Evolutionary conservation across 2,888 invertebrate species (phyloP), one percentile per base, ranked within the genome.

Genomic region (Andrena hattorfiana): DNA sequence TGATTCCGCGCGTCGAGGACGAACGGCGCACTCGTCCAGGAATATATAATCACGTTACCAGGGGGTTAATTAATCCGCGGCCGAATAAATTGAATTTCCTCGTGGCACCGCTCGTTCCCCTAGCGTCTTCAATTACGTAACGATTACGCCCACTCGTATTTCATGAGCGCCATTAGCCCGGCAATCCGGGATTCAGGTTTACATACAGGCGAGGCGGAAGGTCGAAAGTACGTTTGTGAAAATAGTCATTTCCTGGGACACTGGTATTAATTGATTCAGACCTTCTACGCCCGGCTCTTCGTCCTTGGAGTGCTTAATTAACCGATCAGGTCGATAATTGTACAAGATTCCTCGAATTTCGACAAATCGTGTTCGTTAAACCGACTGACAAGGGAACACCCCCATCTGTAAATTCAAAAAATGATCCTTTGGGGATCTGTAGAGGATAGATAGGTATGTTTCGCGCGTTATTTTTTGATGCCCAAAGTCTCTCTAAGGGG

Each of bases 111-210:
- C 30, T 6, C 67, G 30, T 48, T 51, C 67, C 48, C 32, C 26
- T 2, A 54, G 60, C 73, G 54, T 80, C 82, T 82, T 82, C 74
- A 67, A 82, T 79, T 82, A 74, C 79, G 66, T 69, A 79, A 74
- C 70, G 67, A 82, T 81, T 78, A 81, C 73, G 72, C 56, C 16
- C 59, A 51, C 8, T 42, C 59, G 73, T 81, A 72, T 69, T 81
- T 78, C 78, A 71, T 48, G 23, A 20, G 26, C 63, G 63, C 56
- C 60, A 78, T 78, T 81, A 73, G 72, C 30, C 49, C 51, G 23
- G 35, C 48, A 70, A 74, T 74, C 79, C 66, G 4, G 56, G 20
- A 54, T 68, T 62, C 59, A 49, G 48, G 66, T 76, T 70, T 71
- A 71, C 80, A 66, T 26, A 62, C 67, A 35, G 51, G 76, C 13